Conservation (phyloP, 2,888 invertebrate genomes). For the Hydraecia micacea region DNA sequence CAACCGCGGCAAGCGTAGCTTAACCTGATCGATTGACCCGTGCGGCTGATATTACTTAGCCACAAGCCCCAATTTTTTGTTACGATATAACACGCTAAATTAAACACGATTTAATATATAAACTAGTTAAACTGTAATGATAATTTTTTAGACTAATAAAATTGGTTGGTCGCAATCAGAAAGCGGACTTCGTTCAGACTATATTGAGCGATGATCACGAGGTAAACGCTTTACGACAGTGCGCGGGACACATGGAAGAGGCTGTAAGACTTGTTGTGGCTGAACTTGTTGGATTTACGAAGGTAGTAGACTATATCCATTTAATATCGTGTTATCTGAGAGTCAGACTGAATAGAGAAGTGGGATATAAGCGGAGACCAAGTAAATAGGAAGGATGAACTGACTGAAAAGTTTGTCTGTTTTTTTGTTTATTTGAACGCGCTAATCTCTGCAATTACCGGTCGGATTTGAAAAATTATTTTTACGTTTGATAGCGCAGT, state of each 20-base stretch:
- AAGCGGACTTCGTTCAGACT: constrained; percentile 78
- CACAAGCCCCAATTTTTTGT: neutral
- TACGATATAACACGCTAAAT: neutral
- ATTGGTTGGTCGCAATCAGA: constrained; percentile 72
- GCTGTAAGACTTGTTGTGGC: constrained; percentile 73
- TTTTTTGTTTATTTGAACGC: too few species aligned
- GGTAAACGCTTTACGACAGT: constrained; percentile 72
- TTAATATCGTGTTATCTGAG: neutral
- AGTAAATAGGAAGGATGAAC: neutral
- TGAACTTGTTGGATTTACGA: constrained; percentile 80
- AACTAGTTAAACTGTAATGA: constrained; percentile 11
- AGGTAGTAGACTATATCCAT: constrained; percentile 73
- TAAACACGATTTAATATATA: neutral
- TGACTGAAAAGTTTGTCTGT: too few species aligned
- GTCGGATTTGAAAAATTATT: too few species aligned
- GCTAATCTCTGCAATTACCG: too few species aligned
- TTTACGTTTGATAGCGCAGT: too few species aligned
- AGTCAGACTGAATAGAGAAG: neutral
- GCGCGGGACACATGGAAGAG: constrained; percentile 72
- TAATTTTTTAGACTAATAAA: constrained; percentile 74
- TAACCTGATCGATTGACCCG: too few species aligned
- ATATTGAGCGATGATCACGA: constrained; percentile 82
- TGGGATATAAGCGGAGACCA: neutral
- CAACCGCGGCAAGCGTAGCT: too few species aligned
- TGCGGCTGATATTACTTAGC: too few species aligned